Conservation (phyloP, 2,888 invertebrate genomes). For the Andrena flavipes region DNA sequence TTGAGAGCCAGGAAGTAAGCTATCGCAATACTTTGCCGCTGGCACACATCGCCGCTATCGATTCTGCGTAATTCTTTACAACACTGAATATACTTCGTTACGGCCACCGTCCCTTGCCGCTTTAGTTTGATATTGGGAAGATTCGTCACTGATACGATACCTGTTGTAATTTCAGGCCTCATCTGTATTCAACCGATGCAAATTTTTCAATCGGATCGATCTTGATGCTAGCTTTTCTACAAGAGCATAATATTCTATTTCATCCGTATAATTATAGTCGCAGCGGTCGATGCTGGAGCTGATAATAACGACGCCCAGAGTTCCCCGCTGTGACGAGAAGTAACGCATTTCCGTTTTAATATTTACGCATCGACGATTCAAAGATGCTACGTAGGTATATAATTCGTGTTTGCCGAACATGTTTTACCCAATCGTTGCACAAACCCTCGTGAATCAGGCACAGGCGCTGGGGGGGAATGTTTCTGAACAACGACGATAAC, state of each 20-base stretch:
- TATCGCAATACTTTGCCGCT: conserved; percentile 21
- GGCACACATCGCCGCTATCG: conserved; percentile 20
- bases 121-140: not conserved
- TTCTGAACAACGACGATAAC: not conserved
- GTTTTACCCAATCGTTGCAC: not conserved
- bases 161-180: too few species aligned
- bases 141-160: not conserved
- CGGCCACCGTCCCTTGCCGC: not conserved
- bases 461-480: not conserved
- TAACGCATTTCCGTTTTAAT: not conserved
- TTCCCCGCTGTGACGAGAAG: not conserved
- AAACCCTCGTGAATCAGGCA: not conserved
- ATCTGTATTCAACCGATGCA: not conserved
- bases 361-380: not conserved
- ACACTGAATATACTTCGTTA: not conserved
- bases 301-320: too few species aligned
- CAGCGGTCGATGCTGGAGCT: too few species aligned
- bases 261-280: too few species aligned
- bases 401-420: not conserved
- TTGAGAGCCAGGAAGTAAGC: conserved; percentile 35
- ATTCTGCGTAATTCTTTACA: not conserved
- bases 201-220: not conserved
- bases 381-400: not conserved
- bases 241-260: too few species aligned
- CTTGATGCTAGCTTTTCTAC: not conserved